A percentile compares a stretch with the other conserved stretches of the same genome.
These are phyloP conservation scores for Gallinago paraguaiae DNA, from an alignment of 2,113 vertebrate species.

Conservation along the genomic window DNA sequence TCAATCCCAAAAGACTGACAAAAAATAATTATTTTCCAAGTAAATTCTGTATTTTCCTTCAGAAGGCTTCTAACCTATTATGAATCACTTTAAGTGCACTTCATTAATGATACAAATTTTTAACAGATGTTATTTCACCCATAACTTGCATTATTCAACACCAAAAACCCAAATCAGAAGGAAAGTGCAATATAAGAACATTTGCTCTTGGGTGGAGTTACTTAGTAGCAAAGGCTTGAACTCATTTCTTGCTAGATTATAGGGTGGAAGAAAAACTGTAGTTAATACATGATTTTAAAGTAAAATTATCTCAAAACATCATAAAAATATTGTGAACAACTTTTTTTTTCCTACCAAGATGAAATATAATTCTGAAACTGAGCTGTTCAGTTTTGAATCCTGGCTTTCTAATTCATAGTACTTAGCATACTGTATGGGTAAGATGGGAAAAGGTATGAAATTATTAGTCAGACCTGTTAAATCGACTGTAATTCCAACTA, in stretches of 20 bases:
- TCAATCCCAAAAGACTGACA: neutral
- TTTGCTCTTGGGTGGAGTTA: constrained; percentile 2
- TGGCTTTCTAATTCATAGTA: neutral
- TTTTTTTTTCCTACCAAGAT: neutral
- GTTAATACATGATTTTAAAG: neutral
- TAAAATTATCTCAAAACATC: neutral
- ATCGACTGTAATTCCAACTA: neutral
- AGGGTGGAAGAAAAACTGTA: neutral
- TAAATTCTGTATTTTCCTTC: constrained; percentile 36
- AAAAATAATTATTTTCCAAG: constrained; percentile 30
- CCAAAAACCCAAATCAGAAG: neutral
- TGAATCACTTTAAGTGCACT: constrained; percentile 41
- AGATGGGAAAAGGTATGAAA: neutral
- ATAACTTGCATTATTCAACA: constrained; percentile 32
- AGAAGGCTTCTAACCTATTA: constrained; percentile 52
- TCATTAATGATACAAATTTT: constrained; percentile 24
- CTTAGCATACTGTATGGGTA: neutral
- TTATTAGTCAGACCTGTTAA: neutral
- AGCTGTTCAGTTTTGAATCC: neutral
- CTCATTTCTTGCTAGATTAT: neutral
- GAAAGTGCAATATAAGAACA: neutral
- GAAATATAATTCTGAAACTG: neutral
- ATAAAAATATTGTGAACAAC: neutral
- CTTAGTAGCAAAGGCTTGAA: constrained; percentile 11
- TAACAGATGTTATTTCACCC: constrained; percentile 39